Base-by-base conservation (phyloP, 2,888 invertebrate species). In the Amblyjoppa fuscipennis region DNA sequence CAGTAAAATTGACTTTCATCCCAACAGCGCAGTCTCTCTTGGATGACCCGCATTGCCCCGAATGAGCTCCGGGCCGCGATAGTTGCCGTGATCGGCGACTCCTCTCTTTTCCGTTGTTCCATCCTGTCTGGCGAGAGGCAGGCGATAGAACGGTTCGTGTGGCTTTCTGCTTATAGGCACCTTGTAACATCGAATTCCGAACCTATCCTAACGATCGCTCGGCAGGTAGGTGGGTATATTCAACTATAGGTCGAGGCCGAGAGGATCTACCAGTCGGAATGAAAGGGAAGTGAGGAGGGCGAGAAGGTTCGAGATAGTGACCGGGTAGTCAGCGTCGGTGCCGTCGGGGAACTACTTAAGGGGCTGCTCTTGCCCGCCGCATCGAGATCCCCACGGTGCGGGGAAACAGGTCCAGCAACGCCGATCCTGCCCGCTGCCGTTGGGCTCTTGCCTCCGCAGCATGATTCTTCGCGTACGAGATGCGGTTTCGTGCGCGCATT, bases 121-220 rank as follows among this genome's bases (percentile, higher is more conserved):
- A 56, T 73, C 64, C 73, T 16, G 66, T 73, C 73, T 41, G 38
- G 71, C 71, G 38, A 51, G 61, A 41, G 64, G 71, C 64, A 59
- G 34, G 61, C 76, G 34, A 76, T 66, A 45, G 59, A 53, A 66
- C 38, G 56, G 31, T 66, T 31, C 74, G 34, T 31, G n/a, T 28
- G 25, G 61, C 66, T 28, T 85, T 70, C 66, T 78, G 82, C 70
- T 85, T 77, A 78, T 73, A 71, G 74, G 78, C 74, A 82, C 78
- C 70, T 73, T 76, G 85, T 75, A 77, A 81, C 78, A 78, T 79
- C 86, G 86, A 87, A 87, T 87, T 87, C 88, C 86, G 82, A 87
- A 87, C 87, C 87, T 87, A 88, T 88, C 87, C 87, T 87, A 87
- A 88, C 88, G 88, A 88, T 88, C 85, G 45, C 64, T 78, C 83